phyloP scores from a whole-genome alignment of 2,797 vertebrate species.

The Telmatherina bonti region DNA sequence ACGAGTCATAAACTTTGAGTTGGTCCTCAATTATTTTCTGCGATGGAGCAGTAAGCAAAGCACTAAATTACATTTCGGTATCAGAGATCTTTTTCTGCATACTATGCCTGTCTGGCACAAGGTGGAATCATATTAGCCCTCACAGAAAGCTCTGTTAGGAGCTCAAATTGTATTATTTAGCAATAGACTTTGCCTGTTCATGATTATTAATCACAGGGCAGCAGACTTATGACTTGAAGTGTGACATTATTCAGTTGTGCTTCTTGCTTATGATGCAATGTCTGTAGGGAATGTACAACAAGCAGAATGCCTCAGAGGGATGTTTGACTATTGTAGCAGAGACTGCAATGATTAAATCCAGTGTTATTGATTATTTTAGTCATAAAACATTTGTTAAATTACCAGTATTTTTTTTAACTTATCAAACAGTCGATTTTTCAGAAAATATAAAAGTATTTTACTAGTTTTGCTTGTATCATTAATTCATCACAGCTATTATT shows the following conservation, averaged over 20 bases:
- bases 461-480: not conserved
- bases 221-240: constrained; percentile 15
- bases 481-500: constrained; percentile 9
- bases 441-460: not conserved
- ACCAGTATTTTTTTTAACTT: not conserved
- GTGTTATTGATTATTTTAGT: constrained; percentile 7
- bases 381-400: not conserved
- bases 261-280: constrained; percentile 27
- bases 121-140: constrained; percentile 24
- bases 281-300: constrained; percentile 13
- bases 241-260: constrained; percentile 22
- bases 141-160: constrained; percentile 4
- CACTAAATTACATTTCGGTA: constrained; percentile 21
- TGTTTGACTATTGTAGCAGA: constrained; percentile 10
- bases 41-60: not conserved
- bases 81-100: constrained; percentile 18
- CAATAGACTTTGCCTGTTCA: constrained; percentile 17
- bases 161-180: constrained; percentile 25
- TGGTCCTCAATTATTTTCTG: constrained; percentile 3
- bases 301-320: not conserved
- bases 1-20: constrained; percentile 20
- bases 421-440: not conserved
- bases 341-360: not conserved
- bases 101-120: constrained; percentile 10
- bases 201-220: constrained; percentile 34